Percentiles rank a stretch among this genome's conserved stretches.
These are phyloP conservation scores for Alexandromys fortis DNA, from an alignment of 2,113 vertebrate genomes.

Conservation along the genomic window DNA sequence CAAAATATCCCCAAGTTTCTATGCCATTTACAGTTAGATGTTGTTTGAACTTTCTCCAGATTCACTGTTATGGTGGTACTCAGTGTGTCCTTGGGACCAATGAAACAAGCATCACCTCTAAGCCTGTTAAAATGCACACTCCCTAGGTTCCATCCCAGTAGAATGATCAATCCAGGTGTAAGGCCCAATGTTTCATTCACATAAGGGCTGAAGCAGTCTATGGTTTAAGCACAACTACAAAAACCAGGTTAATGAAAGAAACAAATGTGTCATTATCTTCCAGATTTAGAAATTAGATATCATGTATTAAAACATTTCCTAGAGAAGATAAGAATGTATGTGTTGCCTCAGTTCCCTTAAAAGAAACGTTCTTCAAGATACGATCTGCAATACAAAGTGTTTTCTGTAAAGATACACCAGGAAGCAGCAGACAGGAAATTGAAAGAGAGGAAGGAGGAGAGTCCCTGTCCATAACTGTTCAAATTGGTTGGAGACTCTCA, in stretches of 20 bases:
- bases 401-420: background rate
- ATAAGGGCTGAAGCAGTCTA: background rate
- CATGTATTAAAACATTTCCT: conserved; percentile 2
- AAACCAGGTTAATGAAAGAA: conserved; percentile 4
- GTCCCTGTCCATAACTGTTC: background rate
- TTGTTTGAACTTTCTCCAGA: background rate
- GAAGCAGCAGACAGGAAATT: background rate
- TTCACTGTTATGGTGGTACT: background rate
- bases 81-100: background rate
- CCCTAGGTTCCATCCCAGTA: background rate
- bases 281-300: background rate
- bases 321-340: background rate
- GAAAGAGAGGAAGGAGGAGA: background rate
- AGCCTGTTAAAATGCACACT: background rate
- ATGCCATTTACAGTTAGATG: background rate
- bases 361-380: background rate
- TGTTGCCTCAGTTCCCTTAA: background rate
- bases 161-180: background rate
- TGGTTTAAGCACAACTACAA: background rate
- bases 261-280: background rate
- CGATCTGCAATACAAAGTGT: background rate
- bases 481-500: background rate
- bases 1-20: background rate
- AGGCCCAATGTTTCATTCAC: background rate
- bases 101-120: background rate